These are phyloP conservation scores for Himalopsyche anomala DNA, from an alignment of 2,888 invertebrate genomes.

Conservation along the genomic window DNA sequence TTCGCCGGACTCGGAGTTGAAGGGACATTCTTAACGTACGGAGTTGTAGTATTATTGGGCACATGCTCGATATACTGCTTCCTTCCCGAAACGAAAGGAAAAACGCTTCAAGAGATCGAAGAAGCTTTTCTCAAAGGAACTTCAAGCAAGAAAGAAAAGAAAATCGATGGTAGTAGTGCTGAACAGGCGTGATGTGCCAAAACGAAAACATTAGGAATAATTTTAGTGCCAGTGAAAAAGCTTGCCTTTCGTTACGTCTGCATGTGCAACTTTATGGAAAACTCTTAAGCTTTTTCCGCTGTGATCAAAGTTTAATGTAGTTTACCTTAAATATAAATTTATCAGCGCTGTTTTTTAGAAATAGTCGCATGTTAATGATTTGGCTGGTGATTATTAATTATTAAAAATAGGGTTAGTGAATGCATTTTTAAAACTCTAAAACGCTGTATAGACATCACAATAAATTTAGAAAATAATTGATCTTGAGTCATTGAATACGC, in stretches of 20 bases:
- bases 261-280: slow-evolving; percentile 5
- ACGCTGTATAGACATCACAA: too few relatives aligned
- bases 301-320: slow-evolving; percentile 37
- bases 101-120: slow-evolving; percentile 82
- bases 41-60: slow-evolving; percentile 77
- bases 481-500: too few relatives aligned
- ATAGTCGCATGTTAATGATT: background rate
- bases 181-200: background rate
- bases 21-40: slow-evolving; percentile 81
- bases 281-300: slow-evolving; percentile 14
- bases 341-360: background rate
- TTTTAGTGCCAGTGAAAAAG: slow-evolving; percentile 22
- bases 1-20: slow-evolving; percentile 77
- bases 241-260: background rate
- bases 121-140: slow-evolving; percentile 72
- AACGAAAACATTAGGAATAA: background rate
- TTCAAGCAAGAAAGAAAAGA: slow-evolving; percentile 18
- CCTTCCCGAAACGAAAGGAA: slow-evolving; percentile 84
- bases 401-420: background rate
- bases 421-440: background rate
- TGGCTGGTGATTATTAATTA: slow-evolving; percentile 1
- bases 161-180: background rate
- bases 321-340: background rate
- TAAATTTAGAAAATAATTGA: too few relatives aligned
- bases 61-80: slow-evolving; percentile 78